phyloP scores from a whole-genome alignment of 1,140 invertebrate species.

The Drosophila lacertosa region DNA sequence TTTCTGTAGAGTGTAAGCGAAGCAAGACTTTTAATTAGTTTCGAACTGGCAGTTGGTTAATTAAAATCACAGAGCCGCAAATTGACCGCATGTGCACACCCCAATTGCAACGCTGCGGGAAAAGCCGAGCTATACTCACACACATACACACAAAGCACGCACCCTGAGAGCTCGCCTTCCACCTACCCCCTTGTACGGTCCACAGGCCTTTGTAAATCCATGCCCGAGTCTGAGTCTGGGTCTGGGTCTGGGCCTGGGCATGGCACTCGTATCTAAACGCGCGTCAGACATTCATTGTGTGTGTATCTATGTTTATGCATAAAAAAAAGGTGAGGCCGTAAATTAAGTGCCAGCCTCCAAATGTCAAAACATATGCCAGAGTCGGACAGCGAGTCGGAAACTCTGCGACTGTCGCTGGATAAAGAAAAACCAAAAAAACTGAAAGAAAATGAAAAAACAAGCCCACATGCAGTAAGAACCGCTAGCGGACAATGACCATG shows the following conservation, averaged over 20 bases:
- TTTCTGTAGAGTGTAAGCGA: conserved; percentile 32
- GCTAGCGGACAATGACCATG: conserved; percentile 76
- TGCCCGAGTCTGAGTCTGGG: conserved; percentile 8
- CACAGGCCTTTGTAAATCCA: not conserved
- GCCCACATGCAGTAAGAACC: conserved; percentile 52
- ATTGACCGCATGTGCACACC: conserved; percentile 7
- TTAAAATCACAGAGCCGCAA: conserved; percentile 46
- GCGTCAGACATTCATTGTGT: conserved; percentile 6
- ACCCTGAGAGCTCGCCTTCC: not conserved
- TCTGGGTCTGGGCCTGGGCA: conserved; percentile 26
- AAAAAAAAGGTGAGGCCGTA: conserved; percentile 59
- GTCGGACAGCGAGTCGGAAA: conserved; percentile 48
- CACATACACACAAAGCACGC: conserved; percentile 17
- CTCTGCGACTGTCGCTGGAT: conserved; percentile 42
- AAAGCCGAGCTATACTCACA: conserved; percentile 13
- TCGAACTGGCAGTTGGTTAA: conserved; percentile 52
- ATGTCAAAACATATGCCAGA: conserved; percentile 66
- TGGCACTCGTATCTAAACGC: conserved; percentile 13
- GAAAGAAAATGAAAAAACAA: conserved; percentile 33
- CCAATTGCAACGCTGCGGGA: not conserved
- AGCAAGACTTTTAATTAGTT: conserved; percentile 63
- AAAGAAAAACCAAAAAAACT: conserved; percentile 31
- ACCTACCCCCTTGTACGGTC: not conserved
- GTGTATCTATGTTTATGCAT: not conserved
- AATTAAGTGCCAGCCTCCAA: conserved; percentile 71